These are phyloP conservation scores for Anastrepha ludens DNA, from an alignment of 1,140 invertebrate genomes.

Conservation along the genomic window DNA sequence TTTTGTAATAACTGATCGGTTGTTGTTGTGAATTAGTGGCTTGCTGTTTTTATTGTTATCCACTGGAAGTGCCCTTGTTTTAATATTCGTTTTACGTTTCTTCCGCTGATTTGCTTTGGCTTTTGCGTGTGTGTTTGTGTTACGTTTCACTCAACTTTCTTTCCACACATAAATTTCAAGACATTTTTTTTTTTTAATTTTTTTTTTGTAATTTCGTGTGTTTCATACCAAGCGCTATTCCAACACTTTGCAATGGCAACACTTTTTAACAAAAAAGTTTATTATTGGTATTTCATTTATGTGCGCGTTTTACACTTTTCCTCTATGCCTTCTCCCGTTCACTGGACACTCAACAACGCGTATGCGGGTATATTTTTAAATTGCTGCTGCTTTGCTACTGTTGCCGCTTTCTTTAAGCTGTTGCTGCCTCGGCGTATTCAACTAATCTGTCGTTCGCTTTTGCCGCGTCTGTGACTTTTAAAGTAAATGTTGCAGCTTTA, in stretches of 20 bases:
- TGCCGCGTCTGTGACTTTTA: constrained; percentile 16
- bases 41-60: not conserved
- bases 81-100: constrained; percentile 6
- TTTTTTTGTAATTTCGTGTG: not conserved
- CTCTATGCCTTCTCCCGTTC: not conserved
- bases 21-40: constrained; percentile 24
- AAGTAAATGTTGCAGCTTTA: constrained; percentile 5
- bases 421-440: constrained; percentile 19
- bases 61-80: constrained; percentile 28
- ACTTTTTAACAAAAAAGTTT: not conserved
- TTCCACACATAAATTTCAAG: not conserved
- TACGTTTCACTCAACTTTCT: constrained; percentile 43
- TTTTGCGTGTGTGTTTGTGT: not conserved
- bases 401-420: not conserved
- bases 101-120: not conserved
- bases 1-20: not conserved
- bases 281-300: not conserved
- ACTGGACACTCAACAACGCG: not conserved
- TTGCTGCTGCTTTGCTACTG: not conserved
- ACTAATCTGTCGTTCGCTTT: constrained; percentile 39
- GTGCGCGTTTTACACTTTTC: not conserved
- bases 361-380: not conserved
- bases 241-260: constrained; percentile 29
- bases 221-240: not conserved
- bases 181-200: not conserved